Evolutionary conservation across 2,797 vertebrate species (phyloP).

Genomic region (Fistularia commersonii): DNA sequence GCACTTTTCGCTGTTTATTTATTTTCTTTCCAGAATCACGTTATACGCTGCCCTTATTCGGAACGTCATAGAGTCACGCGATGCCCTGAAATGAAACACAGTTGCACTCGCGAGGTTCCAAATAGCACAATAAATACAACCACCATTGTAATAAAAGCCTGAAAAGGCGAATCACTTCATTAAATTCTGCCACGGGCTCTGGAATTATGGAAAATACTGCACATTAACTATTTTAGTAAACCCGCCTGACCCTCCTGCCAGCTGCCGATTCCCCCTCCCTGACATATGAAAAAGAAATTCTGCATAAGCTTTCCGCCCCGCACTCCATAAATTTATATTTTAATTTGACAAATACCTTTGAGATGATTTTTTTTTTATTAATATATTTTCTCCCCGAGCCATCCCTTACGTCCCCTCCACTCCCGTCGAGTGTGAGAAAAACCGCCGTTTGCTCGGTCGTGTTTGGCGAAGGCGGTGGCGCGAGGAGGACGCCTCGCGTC

Average conservation of each 20-base stretch:
- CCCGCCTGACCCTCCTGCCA: constrained; percentile 24
- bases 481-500: constrained; percentile 64
- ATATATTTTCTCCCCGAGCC: constrained; percentile 27
- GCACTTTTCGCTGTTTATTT: constrained; percentile 35
- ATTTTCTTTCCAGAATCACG: too few species aligned
- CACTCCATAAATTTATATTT: not conserved
- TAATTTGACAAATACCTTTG: not conserved
- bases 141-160: constrained; percentile 44
- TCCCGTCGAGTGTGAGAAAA: constrained; percentile 73
- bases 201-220: constrained; percentile 29
- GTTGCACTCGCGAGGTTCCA: constrained; percentile 34
- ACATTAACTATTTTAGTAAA: not conserved
- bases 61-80: constrained; percentile 47
- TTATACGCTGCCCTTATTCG: constrained; percentile 27
- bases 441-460: constrained; percentile 70
- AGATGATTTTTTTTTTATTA: not conserved
- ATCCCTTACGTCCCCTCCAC: constrained; percentile 54
- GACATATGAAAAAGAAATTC: constrained; percentile 52
- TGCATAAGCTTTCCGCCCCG: constrained; percentile 37
- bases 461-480: constrained; percentile 70
- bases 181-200: constrained; percentile 41
- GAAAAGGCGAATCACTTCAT: constrained; percentile 55
- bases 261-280: constrained; percentile 35
- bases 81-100: too few species aligned
- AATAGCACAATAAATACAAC: constrained; percentile 43